phyloP scores from a whole-genome alignment of 2,888 invertebrate genomes.

The Galerucella pusilla region DNA sequence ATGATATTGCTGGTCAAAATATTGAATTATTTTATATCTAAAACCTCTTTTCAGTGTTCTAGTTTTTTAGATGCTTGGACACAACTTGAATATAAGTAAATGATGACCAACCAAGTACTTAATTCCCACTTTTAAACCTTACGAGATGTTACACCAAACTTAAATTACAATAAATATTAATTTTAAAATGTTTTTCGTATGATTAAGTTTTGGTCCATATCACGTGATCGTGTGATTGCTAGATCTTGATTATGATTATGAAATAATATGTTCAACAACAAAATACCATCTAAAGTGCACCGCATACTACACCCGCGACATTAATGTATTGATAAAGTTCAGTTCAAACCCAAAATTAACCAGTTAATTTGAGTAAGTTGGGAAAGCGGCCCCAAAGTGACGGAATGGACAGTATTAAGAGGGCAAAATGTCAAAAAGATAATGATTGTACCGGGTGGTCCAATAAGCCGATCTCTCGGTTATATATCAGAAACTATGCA shows the following conservation, averaged over 20 bases:
- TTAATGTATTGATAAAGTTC: too few species aligned
- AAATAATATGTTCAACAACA: too few species aligned
- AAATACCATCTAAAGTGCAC: too few species aligned
- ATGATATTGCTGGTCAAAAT: background rate
- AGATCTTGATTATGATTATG: background rate
- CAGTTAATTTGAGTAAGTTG: too few species aligned
- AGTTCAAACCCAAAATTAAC: too few species aligned
- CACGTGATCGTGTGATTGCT: background rate
- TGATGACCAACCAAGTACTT: conserved; percentile 2
- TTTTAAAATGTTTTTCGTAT: background rate
- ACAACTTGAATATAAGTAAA: background rate
- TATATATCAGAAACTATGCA: too few species aligned
- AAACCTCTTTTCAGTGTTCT: background rate
- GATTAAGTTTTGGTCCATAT: conserved; percentile 3
- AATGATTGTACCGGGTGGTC: too few species aligned
- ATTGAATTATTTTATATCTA: background rate
- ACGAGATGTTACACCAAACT: background rate
- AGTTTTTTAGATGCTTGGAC: conserved; percentile 6
- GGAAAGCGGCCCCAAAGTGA: too few species aligned
- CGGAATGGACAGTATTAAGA: too few species aligned
- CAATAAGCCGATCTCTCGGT: too few species aligned
- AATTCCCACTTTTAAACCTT: background rate
- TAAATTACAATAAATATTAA: background rate
- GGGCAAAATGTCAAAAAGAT: too few species aligned
- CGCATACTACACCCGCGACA: too few species aligned